These are phyloP conservation scores for Mus spretus DNA, from an alignment of 2,797 vertebrate species.

Conservation along the genomic window DNA sequence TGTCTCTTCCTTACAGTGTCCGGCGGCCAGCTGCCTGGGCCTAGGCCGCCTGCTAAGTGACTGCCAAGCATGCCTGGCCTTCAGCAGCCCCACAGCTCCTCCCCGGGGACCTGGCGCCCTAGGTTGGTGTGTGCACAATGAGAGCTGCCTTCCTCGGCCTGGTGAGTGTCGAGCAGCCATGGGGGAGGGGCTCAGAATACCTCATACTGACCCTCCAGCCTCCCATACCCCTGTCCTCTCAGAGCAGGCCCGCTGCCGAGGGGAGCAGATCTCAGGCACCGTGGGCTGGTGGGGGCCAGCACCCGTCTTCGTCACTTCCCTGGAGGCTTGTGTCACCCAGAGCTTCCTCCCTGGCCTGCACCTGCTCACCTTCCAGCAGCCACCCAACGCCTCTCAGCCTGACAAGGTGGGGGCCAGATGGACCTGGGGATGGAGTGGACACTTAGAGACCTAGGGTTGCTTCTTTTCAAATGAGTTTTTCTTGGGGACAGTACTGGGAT, in stretches of 20 bases:
- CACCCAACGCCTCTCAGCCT: conserved; percentile 96
- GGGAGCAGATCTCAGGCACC: conserved; percentile 96
- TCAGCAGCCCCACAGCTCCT: conserved; percentile 90
- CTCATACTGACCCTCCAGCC: background rate
- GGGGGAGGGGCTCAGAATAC: rapidly evolving
- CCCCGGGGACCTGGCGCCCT: conserved; percentile 93
- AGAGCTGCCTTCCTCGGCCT: conserved; percentile 94
- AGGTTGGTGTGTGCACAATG: conserved; percentile 97
- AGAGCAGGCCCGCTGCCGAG: conserved; percentile 95
- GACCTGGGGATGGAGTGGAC: background rate
- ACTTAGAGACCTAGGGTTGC: background rate
- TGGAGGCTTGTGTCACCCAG: conserved; percentile 94
- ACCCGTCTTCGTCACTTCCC: conserved; percentile 94
- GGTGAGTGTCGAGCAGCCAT: conserved; percentile 88
- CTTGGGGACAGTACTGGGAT: background rate
- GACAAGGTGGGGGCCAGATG: conserved; percentile 92
- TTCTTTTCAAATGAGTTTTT: background rate
- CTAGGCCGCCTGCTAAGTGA: conserved; percentile 94
- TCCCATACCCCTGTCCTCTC: conserved; percentile 78
- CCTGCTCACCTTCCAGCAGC: conserved; percentile 97
- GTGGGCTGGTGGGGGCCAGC: conserved; percentile 97
- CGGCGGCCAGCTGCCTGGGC: conserved; percentile 94
- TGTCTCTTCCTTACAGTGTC: conserved; percentile 90
- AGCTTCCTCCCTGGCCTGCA: conserved; percentile 97
- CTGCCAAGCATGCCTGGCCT: conserved; percentile 96